phyloP scores from a whole-genome alignment of 2,888 invertebrate genomes.

The Drosophila austrosaltans region DNA sequence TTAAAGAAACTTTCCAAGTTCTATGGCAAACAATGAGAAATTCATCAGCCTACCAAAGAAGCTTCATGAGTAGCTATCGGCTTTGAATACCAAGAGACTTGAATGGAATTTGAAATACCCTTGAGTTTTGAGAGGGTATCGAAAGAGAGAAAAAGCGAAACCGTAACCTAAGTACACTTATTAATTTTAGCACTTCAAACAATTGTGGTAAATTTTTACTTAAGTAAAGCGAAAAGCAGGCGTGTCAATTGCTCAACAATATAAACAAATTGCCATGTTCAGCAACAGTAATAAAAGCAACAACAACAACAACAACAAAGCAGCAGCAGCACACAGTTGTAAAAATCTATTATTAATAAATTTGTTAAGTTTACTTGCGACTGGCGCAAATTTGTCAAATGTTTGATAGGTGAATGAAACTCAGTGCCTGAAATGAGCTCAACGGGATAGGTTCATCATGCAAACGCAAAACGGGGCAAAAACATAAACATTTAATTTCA shows the following conservation, averaged over 20 bases:
- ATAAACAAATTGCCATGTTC: slow-evolving; percentile 68
- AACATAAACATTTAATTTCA: slow-evolving; percentile 37
- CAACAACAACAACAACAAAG: slow-evolving; percentile 15
- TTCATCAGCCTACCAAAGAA: background rate
- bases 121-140: slow-evolving; percentile 31
- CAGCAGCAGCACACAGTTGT: slow-evolving; percentile 23
- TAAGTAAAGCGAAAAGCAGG: slow-evolving; percentile 62
- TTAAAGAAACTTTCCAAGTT: no score
- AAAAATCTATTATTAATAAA: slow-evolving; percentile 53
- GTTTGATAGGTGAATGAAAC: slow-evolving; percentile 8
- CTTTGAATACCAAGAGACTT: slow-evolving; percentile 1
- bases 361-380: slow-evolving; percentile 54
- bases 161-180: slow-evolving; percentile 57
- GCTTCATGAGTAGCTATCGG: background rate
- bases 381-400: slow-evolving; percentile 56
- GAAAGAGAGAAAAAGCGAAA: slow-evolving; percentile 50
- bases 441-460: background rate
- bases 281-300: slow-evolving; percentile 14
- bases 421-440: background rate
- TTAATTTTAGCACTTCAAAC: slow-evolving; percentile 75
- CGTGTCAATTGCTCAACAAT: slow-evolving; percentile 76
- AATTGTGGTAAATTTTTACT: slow-evolving; percentile 65
- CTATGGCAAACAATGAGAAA: no score
- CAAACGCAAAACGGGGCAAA: background rate
- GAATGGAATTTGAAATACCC: slow-evolving; percentile 20